Percentiles rank a stretch among this genome's conserved stretches.
Evolutionary conservation across 2,888 invertebrate species (phyloP).

Genomic region (Piscicola geometra): DNA sequence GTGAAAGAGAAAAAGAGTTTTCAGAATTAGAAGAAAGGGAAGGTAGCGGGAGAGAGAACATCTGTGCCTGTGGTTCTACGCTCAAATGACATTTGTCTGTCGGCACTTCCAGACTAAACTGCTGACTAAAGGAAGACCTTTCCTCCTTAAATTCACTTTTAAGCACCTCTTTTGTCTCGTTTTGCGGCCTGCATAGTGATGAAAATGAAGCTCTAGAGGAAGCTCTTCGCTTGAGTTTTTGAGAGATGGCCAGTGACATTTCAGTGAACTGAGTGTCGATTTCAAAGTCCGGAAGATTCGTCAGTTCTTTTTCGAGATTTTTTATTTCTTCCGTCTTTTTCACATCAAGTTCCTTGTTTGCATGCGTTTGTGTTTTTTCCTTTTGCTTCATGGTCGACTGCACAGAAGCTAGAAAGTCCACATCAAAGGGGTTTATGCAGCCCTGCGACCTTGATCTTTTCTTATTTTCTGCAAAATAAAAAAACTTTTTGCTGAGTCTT

Average conservation of each 20-base stretch:
- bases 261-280: constrained; percentile 48
- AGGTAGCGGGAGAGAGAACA: no score
- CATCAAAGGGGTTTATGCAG: constrained; percentile 42
- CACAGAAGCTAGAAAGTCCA: constrained; percentile 10
- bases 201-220: constrained; percentile 20
- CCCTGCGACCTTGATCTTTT: constrained; percentile 53
- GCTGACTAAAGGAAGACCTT: neutral
- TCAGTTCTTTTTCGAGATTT: constrained; percentile 61
- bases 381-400: constrained; percentile 16
- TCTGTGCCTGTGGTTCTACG: neutral
- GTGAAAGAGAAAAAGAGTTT: neutral
- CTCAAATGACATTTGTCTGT: neutral
- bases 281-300: constrained; percentile 60
- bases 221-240: constrained; percentile 20
- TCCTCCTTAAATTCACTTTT: neutral
- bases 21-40: no score
- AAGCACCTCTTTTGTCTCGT: neutral
- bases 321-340: constrained; percentile 55
- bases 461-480: constrained; percentile 54
- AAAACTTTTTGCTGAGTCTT: constrained; percentile 43
- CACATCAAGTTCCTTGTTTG: neutral
- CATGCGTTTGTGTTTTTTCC: neutral
- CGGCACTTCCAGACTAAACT: constrained; percentile 26
- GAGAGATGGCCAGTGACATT: neutral
- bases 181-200: neutral